Base-by-base conservation (phyloP, 2,888 invertebrate species). In the Polietes domitor region DNA sequence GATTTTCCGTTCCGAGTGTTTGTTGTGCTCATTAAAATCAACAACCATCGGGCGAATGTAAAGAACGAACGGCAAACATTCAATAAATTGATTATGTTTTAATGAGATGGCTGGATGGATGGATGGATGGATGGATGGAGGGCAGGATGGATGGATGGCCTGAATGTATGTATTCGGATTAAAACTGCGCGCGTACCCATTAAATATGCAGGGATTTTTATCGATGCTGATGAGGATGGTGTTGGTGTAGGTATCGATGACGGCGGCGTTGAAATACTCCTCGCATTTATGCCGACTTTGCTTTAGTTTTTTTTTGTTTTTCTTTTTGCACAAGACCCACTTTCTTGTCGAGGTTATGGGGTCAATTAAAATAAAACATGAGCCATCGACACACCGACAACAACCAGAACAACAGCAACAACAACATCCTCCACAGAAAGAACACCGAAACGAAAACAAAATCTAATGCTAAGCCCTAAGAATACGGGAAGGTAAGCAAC, bases 271-370 rank as follows among this genome's bases (percentile, higher is more conserved):
- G 3, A 37, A 10, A 6, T 37, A 65, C 10, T 65, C 19, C n/a
- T n/a, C n/a, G n/a, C n/a, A n/a, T n/a, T n/a, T n/a, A n/a, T n/a
- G 58, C 19, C 17, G n/a, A 32, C 32, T 65, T 65, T 26, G 58
- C 10, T 21, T 24, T 9, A 9, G 3, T 21, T 12, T 21, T 55
- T 1, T 55, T 21, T 0, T 55, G 53, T 47, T 3, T 21, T 55
- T 55, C 26, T 3, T 55, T 50, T 63, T 7, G 41, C 37, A 65
- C 43, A n/a, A 75, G 85, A 75, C 71, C 47, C 58, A 83, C 79
- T 85, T 85, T 85, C 74, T n/a, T 70, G 77, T 86, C 89, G 89
- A 88, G 90, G 90, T 89, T 90, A 90, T 87, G 87, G 88, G 90
- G 89, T 90, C 90, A 89, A 88, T 86, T 86, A 58, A 82, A 85